Conservation (phyloP, 2,888 invertebrate genomes). For the Lobophora halterata region DNA sequence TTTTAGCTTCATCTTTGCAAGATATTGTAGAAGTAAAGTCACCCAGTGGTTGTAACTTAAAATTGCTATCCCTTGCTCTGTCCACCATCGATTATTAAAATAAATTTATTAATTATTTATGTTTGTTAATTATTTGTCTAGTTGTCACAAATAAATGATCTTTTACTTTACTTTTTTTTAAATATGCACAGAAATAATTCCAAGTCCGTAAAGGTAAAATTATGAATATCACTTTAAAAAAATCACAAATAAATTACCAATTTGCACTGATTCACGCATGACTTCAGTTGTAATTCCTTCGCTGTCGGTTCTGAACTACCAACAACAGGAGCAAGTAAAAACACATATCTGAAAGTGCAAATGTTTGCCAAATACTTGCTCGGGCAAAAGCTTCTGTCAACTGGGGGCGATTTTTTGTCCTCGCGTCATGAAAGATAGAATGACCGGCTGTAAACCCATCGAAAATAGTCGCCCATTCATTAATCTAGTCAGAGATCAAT, state of each 20-base stretch:
- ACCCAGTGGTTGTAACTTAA: too few relatives aligned
- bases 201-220: too few relatives aligned
- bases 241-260: constrained; percentile 54
- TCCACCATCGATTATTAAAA: too few relatives aligned
- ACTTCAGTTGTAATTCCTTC: constrained; percentile 55
- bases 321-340: constrained; percentile 52
- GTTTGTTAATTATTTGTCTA: too few relatives aligned
- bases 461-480: constrained; percentile 48
- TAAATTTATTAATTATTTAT: too few relatives aligned
- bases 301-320: constrained; percentile 58
- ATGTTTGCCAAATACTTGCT: constrained; percentile 64
- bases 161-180: too few relatives aligned
- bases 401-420: constrained; percentile 45
- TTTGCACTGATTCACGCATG: constrained; percentile 64
- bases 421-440: constrained; percentile 37
- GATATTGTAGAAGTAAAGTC: too few relatives aligned
- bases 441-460: constrained; percentile 50
- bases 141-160: too few relatives aligned
- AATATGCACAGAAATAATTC: too few relatives aligned
- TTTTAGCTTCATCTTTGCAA: too few relatives aligned
- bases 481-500: constrained; percentile 44
- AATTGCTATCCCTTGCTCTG: too few relatives aligned
- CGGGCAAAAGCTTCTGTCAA: constrained; percentile 58
- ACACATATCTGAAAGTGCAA: constrained; percentile 49
- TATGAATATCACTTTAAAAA: constrained; percentile 5